These are phyloP conservation scores for Athene noctua DNA, from an alignment of 2,113 vertebrate genomes.

Conservation along the genomic window DNA sequence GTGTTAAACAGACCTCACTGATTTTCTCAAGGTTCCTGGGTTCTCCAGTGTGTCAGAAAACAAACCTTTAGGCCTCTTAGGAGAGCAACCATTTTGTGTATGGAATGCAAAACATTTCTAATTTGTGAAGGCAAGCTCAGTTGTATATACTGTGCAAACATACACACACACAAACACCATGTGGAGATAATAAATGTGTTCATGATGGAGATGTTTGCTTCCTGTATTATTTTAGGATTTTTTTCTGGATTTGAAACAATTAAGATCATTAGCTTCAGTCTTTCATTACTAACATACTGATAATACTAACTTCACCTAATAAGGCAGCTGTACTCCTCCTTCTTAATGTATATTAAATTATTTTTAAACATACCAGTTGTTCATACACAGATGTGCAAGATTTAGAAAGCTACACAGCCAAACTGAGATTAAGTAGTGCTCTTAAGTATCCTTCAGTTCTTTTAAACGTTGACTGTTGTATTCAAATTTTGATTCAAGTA, in stretches of 20 bases:
- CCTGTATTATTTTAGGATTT: conserved; percentile 66
- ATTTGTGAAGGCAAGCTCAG: conserved; percentile 40
- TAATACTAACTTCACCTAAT: conserved; percentile 23
- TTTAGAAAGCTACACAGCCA: neutral
- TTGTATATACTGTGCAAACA: conserved; percentile 27
- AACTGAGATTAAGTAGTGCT: neutral
- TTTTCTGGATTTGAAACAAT: conserved; percentile 64
- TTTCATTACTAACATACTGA: conserved; percentile 21
- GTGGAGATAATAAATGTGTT: conserved; percentile 73
- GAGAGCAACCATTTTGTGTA: conserved; percentile 33
- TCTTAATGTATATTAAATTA: neutral
- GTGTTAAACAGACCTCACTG: neutral
- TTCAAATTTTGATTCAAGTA: neutral
- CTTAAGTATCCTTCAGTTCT: neutral
- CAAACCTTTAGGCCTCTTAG: conserved; percentile 45
- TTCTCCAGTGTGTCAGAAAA: conserved; percentile 56
- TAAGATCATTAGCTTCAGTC: conserved; percentile 37
- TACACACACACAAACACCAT: conserved; percentile 40
- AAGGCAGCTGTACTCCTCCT: neutral
- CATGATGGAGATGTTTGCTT: conserved; percentile 66
- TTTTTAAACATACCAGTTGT: neutral
- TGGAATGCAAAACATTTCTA: conserved; percentile 55
- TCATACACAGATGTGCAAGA: neutral
- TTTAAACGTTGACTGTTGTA: neutral
- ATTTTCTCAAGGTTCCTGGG: conserved; percentile 45